phyloP scores from a whole-genome alignment of 2,797 vertebrate genomes.

The Novumbra hubbsi region DNA sequence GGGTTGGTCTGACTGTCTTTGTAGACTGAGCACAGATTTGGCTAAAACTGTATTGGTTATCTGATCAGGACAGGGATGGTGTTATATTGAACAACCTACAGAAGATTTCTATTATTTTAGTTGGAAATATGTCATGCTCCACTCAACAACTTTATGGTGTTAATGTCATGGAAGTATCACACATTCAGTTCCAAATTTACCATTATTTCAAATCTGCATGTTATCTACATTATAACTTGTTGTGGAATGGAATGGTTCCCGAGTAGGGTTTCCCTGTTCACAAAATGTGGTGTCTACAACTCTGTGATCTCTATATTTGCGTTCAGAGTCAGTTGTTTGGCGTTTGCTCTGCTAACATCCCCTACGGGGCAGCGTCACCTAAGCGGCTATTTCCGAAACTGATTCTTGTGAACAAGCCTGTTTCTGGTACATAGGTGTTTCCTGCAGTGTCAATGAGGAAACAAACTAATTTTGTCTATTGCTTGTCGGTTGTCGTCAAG shows the following conservation, averaged over 20 bases:
- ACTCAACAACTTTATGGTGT: neutral
- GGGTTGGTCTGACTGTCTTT: slow-evolving; percentile 50
- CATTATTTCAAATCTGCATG: neutral
- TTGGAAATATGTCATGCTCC: neutral
- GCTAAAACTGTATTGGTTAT: neutral
- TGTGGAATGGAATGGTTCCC: neutral
- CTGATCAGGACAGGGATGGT: neutral
- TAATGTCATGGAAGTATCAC: neutral
- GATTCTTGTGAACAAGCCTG: slow-evolving; percentile 18
- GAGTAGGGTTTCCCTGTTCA: neutral
- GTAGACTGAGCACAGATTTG: neutral
- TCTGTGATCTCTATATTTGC: neutral
- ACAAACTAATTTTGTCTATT: slow-evolving; percentile 26
- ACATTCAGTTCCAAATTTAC: neutral
- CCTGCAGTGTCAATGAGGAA: slow-evolving; percentile 11
- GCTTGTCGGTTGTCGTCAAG: neutral
- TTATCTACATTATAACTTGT: neutral
- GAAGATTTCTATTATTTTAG: neutral
- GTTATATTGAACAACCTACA: neutral
- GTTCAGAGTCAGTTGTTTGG: neutral
- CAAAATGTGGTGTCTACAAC: neutral
- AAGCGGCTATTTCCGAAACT: neutral
- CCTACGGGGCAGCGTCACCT: neutral
- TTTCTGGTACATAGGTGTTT: slow-evolving; percentile 34
- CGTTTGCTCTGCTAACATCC: neutral